Evolutionary conservation across 2,888 invertebrate species (phyloP).

Genomic region (Calliopum simillimum): DNA sequence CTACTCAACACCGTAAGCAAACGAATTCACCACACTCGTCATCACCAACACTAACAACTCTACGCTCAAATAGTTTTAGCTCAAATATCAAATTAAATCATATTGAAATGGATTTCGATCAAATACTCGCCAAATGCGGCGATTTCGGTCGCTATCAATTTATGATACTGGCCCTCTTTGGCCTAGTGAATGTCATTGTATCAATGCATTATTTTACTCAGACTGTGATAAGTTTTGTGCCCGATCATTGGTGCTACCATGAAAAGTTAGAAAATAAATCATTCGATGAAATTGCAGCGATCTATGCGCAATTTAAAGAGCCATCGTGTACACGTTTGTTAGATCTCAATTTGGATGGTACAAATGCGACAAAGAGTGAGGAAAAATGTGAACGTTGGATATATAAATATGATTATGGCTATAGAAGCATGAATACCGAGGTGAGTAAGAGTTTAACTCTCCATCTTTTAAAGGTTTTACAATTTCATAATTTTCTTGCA

Average conservation of each 20-base stretch:
- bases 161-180: constrained; percentile 70
- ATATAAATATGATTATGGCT: constrained; percentile 71
- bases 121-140: constrained; percentile 70
- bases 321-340: constrained; percentile 64
- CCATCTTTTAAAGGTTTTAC: constrained; percentile 22
- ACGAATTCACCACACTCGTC: not conserved
- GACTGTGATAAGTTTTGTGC: constrained; percentile 72
- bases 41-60: not conserved
- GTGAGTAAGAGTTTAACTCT: too few species aligned
- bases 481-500: constrained; percentile 39
- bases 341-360: constrained; percentile 55
- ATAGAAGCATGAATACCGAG: constrained; percentile 74
- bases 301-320: constrained; percentile 60
- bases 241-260: constrained; percentile 69
- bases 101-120: constrained; percentile 68
- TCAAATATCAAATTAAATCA: not conserved
- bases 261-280: constrained; percentile 64
- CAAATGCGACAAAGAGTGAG: constrained; percentile 59
- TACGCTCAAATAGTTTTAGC: not conserved
- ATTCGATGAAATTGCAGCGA: constrained; percentile 62
- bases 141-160: constrained; percentile 71
- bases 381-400: constrained; percentile 70
- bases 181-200: constrained; percentile 70
- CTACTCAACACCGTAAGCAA: not conserved
- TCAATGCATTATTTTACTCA: constrained; percentile 74